phyloP scores from a whole-genome alignment of 2,113 vertebrate species.

The Brachirus orientalis region DNA sequence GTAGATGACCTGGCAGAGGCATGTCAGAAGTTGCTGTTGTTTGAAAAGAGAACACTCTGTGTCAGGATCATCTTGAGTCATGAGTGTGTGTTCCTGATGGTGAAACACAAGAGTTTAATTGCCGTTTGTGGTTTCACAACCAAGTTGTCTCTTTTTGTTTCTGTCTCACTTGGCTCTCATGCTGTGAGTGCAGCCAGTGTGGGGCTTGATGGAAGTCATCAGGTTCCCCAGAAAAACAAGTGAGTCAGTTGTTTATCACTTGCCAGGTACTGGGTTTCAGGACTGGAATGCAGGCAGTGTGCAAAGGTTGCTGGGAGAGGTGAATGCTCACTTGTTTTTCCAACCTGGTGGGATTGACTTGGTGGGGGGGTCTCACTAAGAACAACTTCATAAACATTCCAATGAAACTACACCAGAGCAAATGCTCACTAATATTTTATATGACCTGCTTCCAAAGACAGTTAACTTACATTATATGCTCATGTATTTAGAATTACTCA shows the following conservation, averaged over 20 bases:
- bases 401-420: slow-evolving; percentile 20
- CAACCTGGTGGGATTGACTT: slow-evolving; percentile 69
- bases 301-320: slow-evolving; percentile 81
- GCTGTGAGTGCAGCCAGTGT: slow-evolving; percentile 47
- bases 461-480: no score
- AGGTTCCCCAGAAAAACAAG: slow-evolving; percentile 81
- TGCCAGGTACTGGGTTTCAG: slow-evolving; percentile 84
- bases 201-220: slow-evolving; percentile 69
- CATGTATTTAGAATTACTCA: neutral
- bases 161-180: slow-evolving; percentile 35
- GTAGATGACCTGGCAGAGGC: slow-evolving; percentile 46
- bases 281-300: slow-evolving; percentile 81
- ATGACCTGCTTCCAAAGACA: no score
- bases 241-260: slow-evolving; percentile 85
- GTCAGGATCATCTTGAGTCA: slow-evolving; percentile 49
- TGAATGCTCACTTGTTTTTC: slow-evolving; percentile 83
- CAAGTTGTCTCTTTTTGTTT: slow-evolving; percentile 48
- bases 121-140: slow-evolving; percentile 68
- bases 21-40: slow-evolving; percentile 68
- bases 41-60: slow-evolving; percentile 41
- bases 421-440: no score
- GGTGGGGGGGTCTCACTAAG: slow-evolving; percentile 23
- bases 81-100: slow-evolving; percentile 49
- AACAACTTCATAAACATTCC: slow-evolving; percentile 53
- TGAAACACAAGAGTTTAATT: slow-evolving; percentile 74